Evolutionary conservation across 2,113 vertebrate species (phyloP), one percentile per base, ranked within the genome.

Genomic region (Gymnogyps californianus): DNA sequence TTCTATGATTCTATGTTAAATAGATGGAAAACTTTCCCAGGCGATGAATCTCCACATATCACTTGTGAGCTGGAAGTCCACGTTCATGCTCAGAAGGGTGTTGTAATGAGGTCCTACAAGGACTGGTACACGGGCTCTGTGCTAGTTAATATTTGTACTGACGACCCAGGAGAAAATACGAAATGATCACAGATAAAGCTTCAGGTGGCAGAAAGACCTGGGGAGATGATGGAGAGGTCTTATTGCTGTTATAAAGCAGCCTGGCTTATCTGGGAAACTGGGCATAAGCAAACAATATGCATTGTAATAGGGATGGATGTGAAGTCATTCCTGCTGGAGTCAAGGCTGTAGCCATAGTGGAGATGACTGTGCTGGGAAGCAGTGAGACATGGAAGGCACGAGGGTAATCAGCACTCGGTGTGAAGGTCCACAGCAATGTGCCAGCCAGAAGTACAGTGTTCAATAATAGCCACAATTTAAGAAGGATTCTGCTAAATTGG

Each of bases 371-470:
- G 31, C 13, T 44, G 89, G 62, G 76, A 26, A 72, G 40, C 24
- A 51, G 38, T 0, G 0, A 26, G 64, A 19, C 31, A 5, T 3
- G 49, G 69, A 69, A 69, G 15, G 11, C 1, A 3, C 3, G 40
- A 79, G n/a, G 18, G 28, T 18, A 20, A 67, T 36, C 14, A 29
- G 46, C 52, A 40, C 65, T 15, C 1, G 1, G 46, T 9, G 42
- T 5, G 78, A 40, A 66, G 40, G 29, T 21, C 26, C 78, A 19
- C 17, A 58, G 38, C 58, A 59, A 3, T 2, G n/a, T 13, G 57
- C 51, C 65, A 52, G 59, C 9, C 49, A 59, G 31, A 32, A 74
- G 28, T 25, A 17, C 25, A 31, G 80, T 3, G 44, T 3, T 55
- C 74, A 78, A 0, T 29, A 21, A 32, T 2, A 82, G 34, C 49